Base-by-base conservation (phyloP, 2,888 invertebrate genomes). In the Monoplex corrugatus region DNA sequence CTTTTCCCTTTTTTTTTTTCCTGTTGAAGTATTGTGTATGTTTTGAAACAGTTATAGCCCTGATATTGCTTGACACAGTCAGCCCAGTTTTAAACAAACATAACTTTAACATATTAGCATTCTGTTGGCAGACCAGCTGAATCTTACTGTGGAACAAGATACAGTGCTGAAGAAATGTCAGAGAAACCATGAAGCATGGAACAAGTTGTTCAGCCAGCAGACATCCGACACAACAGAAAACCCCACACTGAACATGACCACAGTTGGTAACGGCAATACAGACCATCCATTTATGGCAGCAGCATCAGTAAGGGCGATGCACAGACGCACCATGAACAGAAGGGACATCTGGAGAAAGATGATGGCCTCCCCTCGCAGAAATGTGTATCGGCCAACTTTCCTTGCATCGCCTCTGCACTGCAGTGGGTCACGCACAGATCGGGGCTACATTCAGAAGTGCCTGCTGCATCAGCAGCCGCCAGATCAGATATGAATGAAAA, bases 401-500 rank as follows among this genome's bases (percentile, higher is more conserved):
- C 88, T 13, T 83, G 88, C 57, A 83, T 88, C 38, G 50, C 88
- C 16, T 80, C 83, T n/a, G 88, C 83, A 0, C 44, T 88, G 23
- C 50, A 68, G 40, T 88, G 83, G 88, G 88, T n/a, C 23, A 83
- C 83, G 1, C 63, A 43, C 23, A 40, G 13, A 2, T 6, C 10
- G 44, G 83, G 32, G 82, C 13, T 13, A n/a, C 32, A 13, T 5
- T 43, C 23, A 10, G 38, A 28, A 16, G 43, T 16, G 2, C 40
- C 43, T 35, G 40, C 40, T 5, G 68, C 5, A 8, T 68, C 80
- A 16, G 16, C 83, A 43, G 28, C 44, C 6, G 28, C n/a, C 16
- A 28, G 23, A 57, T n/a, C 93, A 38, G 80, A 43, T 8, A 96
- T 89, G 98, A 98, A 28, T 28, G 13, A 80, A 80, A 75, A 75